phyloP scores from a whole-genome alignment of 1,140 invertebrate genomes.

The Globodera rostochiensis region DNA sequence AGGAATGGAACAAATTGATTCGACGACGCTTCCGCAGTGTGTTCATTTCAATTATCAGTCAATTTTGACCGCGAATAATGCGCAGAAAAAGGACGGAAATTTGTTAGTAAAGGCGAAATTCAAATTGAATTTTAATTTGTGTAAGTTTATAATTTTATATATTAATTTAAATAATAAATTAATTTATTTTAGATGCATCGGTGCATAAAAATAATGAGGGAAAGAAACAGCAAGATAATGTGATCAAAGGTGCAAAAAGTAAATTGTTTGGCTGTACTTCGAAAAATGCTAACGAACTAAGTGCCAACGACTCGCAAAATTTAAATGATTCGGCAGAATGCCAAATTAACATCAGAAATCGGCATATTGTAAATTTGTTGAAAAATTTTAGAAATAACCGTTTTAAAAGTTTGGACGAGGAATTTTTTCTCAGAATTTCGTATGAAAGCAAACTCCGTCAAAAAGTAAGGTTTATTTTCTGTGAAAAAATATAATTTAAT shows the following conservation, averaged over 20 bases:
- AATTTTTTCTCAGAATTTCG: not conserved
- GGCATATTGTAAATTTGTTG: not conserved
- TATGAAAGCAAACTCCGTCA: not conserved
- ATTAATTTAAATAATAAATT: no score
- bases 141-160: no score
- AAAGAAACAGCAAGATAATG: no score
- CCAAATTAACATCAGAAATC: no score
- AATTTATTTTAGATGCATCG: no score
- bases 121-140: not conserved
- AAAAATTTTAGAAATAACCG: no score
- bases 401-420: not conserved
- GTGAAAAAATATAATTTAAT: no score
- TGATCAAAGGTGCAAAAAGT: not conserved
- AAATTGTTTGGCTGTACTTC: not conserved
- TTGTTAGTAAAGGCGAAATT: not conserved
- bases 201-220: no score
- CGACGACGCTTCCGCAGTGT: not conserved
- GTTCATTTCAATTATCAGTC: not conserved
- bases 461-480: not conserved
- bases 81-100: not conserved
- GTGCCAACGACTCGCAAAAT: not conserved
- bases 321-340: not conserved
- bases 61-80: not conserved
- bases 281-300: not conserved
- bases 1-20: not conserved